Conservation (phyloP, 2,113 vertebrate genomes). For the Prietella phreatophila region DNA sequence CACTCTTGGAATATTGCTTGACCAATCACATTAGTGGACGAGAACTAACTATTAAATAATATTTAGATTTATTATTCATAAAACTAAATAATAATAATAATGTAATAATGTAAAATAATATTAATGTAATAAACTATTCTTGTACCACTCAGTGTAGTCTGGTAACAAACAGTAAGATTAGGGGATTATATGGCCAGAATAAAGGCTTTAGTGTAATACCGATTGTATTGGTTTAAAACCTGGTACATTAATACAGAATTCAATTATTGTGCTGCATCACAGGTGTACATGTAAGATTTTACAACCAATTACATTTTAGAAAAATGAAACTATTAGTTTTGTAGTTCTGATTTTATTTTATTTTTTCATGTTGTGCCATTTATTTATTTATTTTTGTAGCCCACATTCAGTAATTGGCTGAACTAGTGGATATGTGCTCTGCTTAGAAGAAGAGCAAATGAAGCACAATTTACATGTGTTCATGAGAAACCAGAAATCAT, state of each 20-base stretch:
- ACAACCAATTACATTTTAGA: background rate
- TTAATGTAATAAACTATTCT: background rate
- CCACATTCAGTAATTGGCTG: background rate
- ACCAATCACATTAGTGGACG: background rate
- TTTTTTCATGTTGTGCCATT: background rate
- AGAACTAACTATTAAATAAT: background rate
- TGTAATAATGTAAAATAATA: no score
- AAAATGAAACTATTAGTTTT: background rate
- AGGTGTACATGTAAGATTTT: background rate
- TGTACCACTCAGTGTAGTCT: background rate
- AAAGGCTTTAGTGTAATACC: background rate
- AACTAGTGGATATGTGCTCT: background rate
- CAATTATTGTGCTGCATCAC: background rate
- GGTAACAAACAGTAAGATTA: background rate
- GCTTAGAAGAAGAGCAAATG: background rate
- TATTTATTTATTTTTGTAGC: background rate
- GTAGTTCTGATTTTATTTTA: background rate
- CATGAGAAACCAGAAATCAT: background rate
- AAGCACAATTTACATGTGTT: background rate
- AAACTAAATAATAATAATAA: no score
- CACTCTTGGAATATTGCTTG: background rate
- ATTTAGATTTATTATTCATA: background rate
- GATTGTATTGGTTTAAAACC: background rate
- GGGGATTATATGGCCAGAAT: background rate
- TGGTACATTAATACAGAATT: background rate